Evolutionary conservation across 2,888 invertebrate species (phyloP).

Genomic region (Euphydryas editha): DNA sequence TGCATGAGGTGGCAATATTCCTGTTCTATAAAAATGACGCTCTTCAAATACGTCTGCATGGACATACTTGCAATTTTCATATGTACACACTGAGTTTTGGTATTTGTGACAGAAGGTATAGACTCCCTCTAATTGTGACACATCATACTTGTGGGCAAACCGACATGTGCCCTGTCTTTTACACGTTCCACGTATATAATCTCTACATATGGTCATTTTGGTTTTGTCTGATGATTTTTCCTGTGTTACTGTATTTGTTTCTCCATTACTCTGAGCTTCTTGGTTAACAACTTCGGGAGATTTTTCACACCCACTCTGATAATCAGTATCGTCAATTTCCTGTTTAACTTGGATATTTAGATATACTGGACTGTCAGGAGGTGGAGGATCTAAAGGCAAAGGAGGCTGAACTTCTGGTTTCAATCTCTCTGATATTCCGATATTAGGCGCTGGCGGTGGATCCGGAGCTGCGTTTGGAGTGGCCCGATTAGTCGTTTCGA

Average conservation of each 20-base stretch:
- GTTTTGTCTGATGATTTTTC: constrained; percentile 12
- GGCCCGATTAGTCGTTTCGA: constrained; percentile 42
- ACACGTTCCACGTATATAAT: constrained; percentile 64
- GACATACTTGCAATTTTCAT: constrained; percentile 62
- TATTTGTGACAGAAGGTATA: constrained; percentile 68
- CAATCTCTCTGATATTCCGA: constrained; percentile 8
- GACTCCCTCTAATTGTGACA: constrained; percentile 56
- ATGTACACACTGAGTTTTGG: constrained; percentile 59
- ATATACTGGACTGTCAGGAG: constrained; percentile 35
- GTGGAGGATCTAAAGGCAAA: constrained; percentile 46
- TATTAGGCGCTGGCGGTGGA: constrained; percentile 19
- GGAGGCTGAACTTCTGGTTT: constrained; percentile 43
- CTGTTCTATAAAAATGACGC: constrained; percentile 61
- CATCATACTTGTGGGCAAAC: constrained; percentile 59
- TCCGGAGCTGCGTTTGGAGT: constrained; percentile 19
- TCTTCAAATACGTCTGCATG: constrained; percentile 70
- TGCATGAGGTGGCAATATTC: constrained; percentile 58
- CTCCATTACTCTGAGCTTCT: not conserved
- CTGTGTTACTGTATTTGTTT: constrained; percentile 8
- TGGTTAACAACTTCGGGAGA: constrained; percentile 7
- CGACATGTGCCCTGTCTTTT: constrained; percentile 53
- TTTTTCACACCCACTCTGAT: constrained; percentile 16
- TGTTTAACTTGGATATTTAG: constrained; percentile 39
- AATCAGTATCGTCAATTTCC: constrained; percentile 40
- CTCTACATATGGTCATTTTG: constrained; percentile 56